Evolutionary conservation across 1,140 invertebrate genomes (phyloP), one percentile per base, ranked within the genome.

Genomic region (Scaptomyza montana): DNA sequence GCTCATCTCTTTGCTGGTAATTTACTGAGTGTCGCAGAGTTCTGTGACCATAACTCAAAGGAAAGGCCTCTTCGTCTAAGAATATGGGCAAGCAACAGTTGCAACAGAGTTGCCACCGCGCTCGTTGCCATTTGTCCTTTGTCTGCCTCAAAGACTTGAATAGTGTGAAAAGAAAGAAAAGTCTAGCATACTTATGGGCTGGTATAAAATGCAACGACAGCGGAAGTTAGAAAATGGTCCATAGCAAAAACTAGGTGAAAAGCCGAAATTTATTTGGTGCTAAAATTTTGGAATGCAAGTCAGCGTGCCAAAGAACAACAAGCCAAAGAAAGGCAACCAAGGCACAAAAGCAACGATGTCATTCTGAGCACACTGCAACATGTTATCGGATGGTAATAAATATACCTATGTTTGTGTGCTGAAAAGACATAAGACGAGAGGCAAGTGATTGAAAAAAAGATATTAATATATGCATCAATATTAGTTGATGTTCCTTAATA

Each of bases 21-120:
- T 86, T 86, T 86, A 86, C 75, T 68, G 71, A 81, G 78, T 86
- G 81, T 82, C 81, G 81, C 81, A 86, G 67, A 76, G 76, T n/a
- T 80, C 70, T 74, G 57, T 63, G 50, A 56, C 62, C 61, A 81
- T 82, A 64, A 81, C 60, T 81, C 57, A 70, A 30, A n/a, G 21
- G 30, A 8, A 36, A 46, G 45, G 45, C 7, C 21, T 57, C 7
- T 46, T 10, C 25, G 28, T 16, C 51, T n/a, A 21, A 43, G 51
- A 41, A 19, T 25, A 47, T 43, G 28, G 28, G 43, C 16, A 61
- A 65, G 74, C 77, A 80, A 85, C 68, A 77, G 72, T 77, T 80
- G 70, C 61, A 41, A n/a, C 39, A 41, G 39, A 41, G 39, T 12
- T 43, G 39, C 10, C 39, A n/a, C 39, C n/a, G 12, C 8, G 39